Evolutionary conservation across 2,797 vertebrate species (phyloP).

Genomic region (Ctenosaura bakeri): DNA sequence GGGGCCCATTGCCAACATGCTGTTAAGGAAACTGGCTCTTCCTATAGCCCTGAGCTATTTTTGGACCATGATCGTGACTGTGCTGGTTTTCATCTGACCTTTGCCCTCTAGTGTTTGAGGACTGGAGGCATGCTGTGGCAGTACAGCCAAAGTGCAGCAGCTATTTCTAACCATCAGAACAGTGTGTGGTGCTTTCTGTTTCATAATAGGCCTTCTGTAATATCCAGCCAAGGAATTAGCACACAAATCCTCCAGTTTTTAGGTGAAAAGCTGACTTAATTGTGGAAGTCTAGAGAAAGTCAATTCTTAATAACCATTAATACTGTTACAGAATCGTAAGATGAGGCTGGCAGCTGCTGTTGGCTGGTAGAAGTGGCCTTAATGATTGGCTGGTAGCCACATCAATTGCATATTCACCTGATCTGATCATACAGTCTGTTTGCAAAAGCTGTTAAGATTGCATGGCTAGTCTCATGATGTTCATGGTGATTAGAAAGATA

Average conservation of each 20-base stretch:
- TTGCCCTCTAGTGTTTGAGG: slow-evolving; percentile 18
- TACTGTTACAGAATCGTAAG: accelerated
- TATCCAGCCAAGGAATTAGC: slow-evolving; percentile 21
- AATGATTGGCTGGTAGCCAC: neutral
- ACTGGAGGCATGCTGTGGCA: accelerated
- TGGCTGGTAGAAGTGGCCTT: neutral
- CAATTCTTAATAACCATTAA: neutral
- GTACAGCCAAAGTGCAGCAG: neutral
- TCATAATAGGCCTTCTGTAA: neutral
- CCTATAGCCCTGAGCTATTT: slow-evolving; percentile 47
- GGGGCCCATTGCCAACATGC: neutral
- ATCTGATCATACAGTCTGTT: neutral
- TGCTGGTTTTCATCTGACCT: slow-evolving; percentile 42
- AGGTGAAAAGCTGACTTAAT: accelerated
- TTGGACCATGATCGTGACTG: slow-evolving; percentile 40
- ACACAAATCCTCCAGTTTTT: neutral
- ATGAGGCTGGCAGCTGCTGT: neutral
- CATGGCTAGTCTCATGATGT: slow-evolving; percentile 16
- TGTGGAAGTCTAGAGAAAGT: neutral
- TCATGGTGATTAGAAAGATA: slow-evolving; percentile 22
- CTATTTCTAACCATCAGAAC: neutral
- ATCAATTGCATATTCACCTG: slow-evolving; percentile 15
- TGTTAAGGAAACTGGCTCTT: neutral
- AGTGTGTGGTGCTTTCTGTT: neutral
- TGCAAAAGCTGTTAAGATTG: slow-evolving; percentile 17